These are phyloP conservation scores for Corydoras sp. DNA, from an alignment of 2,113 vertebrate species.

Conservation along the genomic window DNA sequence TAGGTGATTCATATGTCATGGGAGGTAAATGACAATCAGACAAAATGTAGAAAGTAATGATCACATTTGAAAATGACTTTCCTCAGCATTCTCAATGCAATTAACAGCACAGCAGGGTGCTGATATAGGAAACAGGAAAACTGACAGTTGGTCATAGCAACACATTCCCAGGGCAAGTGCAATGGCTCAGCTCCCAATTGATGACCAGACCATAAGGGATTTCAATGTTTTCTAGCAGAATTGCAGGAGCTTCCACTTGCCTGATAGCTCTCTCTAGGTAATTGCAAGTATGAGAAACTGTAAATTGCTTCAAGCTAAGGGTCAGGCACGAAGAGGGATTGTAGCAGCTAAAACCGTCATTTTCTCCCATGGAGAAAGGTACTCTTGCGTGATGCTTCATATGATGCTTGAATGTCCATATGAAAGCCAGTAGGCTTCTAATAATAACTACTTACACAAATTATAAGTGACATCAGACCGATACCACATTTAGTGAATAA, in stretches of 20 bases:
- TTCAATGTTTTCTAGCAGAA: constrained; percentile 23
- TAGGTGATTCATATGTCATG: too few relatives aligned
- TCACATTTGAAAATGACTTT: constrained; percentile 43
- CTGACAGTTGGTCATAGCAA: constrained; percentile 15
- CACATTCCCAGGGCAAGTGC: constrained; percentile 7
- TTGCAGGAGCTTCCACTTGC: constrained; percentile 21
- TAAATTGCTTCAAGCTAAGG: constrained; percentile 30
- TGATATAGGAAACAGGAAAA: constrained; percentile 16
- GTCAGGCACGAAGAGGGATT: constrained; percentile 10
- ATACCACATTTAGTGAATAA: background rate
- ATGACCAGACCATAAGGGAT: constrained; percentile 23
- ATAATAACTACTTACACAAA: background rate
- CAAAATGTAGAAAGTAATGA: constrained; percentile 16
- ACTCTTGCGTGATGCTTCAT: background rate
- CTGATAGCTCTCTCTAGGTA: constrained; percentile 8
- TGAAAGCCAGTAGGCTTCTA: constrained; percentile 3
- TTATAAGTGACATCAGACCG: background rate
- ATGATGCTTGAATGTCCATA: background rate
- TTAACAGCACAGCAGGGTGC: constrained; percentile 38
- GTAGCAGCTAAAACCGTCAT: constrained; percentile 10
- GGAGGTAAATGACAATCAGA: background rate
- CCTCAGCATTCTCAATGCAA: constrained; percentile 41
- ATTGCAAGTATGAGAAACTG: constrained; percentile 16
- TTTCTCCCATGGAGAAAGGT: background rate
- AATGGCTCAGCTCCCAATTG: background rate